These are phyloP conservation scores for Drosophila guanche DNA, from an alignment of 1,140 invertebrate genomes.

Conservation along the genomic window DNA sequence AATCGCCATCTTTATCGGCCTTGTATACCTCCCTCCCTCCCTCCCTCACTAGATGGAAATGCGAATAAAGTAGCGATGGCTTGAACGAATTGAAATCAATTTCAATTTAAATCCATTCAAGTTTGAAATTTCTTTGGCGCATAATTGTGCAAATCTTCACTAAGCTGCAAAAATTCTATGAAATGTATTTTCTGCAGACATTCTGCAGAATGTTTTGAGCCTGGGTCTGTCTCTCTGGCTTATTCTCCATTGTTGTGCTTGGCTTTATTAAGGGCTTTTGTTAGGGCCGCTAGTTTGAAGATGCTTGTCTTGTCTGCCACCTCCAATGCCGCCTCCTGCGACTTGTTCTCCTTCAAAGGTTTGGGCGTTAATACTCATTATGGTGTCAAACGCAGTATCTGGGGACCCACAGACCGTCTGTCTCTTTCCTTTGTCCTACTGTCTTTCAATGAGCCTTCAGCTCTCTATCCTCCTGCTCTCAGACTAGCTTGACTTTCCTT, in stretches of 20 bases:
- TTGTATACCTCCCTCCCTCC: slow-evolving; percentile 15
- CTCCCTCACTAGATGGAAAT: not conserved
- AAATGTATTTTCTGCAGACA: slow-evolving; percentile 28
- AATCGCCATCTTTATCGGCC: slow-evolving; percentile 36
- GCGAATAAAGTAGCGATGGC: too few species aligned
- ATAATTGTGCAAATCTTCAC: slow-evolving; percentile 1
- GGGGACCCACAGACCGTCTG: slow-evolving; percentile 12
- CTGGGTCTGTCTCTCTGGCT: slow-evolving; percentile 9
- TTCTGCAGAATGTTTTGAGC: slow-evolving; percentile 8
- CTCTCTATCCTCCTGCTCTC: not conserved
- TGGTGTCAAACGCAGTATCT: slow-evolving; percentile 59
- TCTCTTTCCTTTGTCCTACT: slow-evolving; percentile 14
- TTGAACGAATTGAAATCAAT: not conserved
- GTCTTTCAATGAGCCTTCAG: slow-evolving; percentile 3
- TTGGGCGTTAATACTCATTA: slow-evolving; percentile 65
- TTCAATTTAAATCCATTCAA: too few species aligned
- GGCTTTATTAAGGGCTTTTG: slow-evolving; percentile 42
- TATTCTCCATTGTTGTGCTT: slow-evolving; percentile 41
- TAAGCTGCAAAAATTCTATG: not conserved
- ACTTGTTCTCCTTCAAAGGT: slow-evolving; percentile 6
- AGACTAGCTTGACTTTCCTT: slow-evolving; percentile 7
- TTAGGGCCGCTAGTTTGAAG: slow-evolving; percentile 26
- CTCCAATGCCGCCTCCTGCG: slow-evolving; percentile 6
- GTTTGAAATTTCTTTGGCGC: too few species aligned
- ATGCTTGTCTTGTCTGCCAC: slow-evolving; percentile 13